A percentile compares a stretch with the other conserved stretches of the same genome.
Conservation (phyloP, 2,888 invertebrate genomes). For the Panopea generosa region DNA sequence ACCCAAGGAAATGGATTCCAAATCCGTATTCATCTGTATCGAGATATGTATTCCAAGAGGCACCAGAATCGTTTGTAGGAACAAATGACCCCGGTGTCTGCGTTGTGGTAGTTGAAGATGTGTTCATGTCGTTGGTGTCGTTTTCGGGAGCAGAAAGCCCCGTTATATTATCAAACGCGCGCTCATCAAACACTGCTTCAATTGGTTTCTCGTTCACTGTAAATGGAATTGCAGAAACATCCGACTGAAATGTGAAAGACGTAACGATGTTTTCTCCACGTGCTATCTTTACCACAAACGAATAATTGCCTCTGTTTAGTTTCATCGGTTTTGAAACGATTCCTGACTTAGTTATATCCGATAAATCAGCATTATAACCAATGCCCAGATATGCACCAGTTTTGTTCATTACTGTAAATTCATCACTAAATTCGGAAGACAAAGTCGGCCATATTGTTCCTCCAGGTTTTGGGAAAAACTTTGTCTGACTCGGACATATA, state of each 20-base stretch:
- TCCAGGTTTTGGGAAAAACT: conserved; percentile 16
- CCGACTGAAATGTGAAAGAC: conserved; percentile 36
- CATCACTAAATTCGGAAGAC: conserved; percentile 25
- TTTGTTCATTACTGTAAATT: conserved; percentile 28
- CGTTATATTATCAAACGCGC: conserved; percentile 43
- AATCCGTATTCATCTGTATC: conserved; percentile 41
- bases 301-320: conserved; percentile 42
- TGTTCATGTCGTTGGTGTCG: conserved; percentile 18
- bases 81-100: conserved; percentile 2
- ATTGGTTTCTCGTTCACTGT: conserved; percentile 37
- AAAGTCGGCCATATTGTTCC: conserved; percentile 9
- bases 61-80: conserved; percentile 13
- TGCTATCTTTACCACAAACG: conserved; percentile 24
- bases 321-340: conserved; percentile 16
- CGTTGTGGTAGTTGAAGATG: conserved; percentile 11
- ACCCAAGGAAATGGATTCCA: conserved; percentile 57
- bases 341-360: conserved; percentile 36
- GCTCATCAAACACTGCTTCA: conserved; percentile 37
- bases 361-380: conserved; percentile 46
- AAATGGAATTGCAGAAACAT: conserved; percentile 38
- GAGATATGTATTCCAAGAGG: conserved; percentile 23
- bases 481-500: conserved; percentile 45
- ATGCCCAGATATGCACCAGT: conserved; percentile 53
- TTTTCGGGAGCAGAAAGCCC: conserved; percentile 23
- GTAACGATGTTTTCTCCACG: conserved; percentile 40